Evolutionary conservation across 2,797 vertebrate genomes (phyloP), one percentile per base, ranked within the genome.

Genomic region (Octomys mimax): DNA sequence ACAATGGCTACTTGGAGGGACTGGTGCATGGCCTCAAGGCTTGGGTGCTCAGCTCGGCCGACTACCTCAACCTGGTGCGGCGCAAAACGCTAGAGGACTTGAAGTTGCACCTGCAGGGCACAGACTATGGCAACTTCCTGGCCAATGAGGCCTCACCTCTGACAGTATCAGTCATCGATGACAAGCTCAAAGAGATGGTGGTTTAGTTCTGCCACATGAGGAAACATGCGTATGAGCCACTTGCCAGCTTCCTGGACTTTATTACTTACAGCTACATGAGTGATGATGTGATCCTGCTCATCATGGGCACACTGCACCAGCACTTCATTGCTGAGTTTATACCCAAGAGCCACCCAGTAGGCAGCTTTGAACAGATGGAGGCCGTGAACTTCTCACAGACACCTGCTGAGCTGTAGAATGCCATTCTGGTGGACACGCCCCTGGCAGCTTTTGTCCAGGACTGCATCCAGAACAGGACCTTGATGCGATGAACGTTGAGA

Each of bases 401-500:
- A 42, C 42, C 42, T 42, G 42, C 42, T 42, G 42, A 42, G 42
- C 42, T 42, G 42, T 42, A 42, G 42, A 42, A 4, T 42, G 42
- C 42, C 42, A 42, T 42, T 42, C 42, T 42, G 42, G 42, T 42
- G 42, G 42, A 42, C 42, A 42, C 5, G 42, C 62, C 98, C 98
- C 78, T 98, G 99, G 99, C 99, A 98, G 99, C 99, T 2, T 99
- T 99, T 98, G 99, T 99, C 98, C 99, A 99, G 98, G 99, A 99
- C 97, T 99, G 99, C 98, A 99, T 99, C 98, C 99, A 75, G 99
- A 99, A 96, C 99, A 99, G 98, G 99, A 99, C 98, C 98, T 99
- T 96, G 99, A 99, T 96, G 99, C 99, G 98, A 99, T 99, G 99
- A 99, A 99, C 98, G 99, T 99, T 4, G 99, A 99, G 98, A 99